phyloP scores from a whole-genome alignment of 2,113 vertebrate species.

The Platichthys stellatus region DNA sequence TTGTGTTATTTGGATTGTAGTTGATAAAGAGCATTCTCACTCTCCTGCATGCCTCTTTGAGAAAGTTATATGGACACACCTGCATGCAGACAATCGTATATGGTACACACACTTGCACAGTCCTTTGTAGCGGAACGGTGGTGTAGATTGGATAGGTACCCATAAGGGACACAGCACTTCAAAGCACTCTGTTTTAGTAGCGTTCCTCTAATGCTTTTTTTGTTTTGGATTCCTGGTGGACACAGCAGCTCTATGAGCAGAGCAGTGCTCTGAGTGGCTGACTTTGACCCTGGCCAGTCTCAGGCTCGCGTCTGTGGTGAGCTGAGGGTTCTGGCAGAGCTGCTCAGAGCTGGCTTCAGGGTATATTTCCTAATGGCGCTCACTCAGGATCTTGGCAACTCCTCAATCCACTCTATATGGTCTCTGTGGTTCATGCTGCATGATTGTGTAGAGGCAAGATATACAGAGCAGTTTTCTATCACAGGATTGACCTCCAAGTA shows the following conservation, averaged over 20 bases:
- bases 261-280: conserved; percentile 5
- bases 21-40: conserved; percentile 45
- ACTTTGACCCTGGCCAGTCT: conserved; percentile 20
- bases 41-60: conserved; percentile 16
- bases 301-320: neutral
- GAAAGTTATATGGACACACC: conserved; percentile 37
- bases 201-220: conserved; percentile 21
- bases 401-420: conserved; percentile 29
- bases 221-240: conserved; percentile 35
- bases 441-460: conserved; percentile 21
- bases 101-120: conserved; percentile 2
- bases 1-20: conserved; percentile 19
- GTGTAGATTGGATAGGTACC: conserved; percentile 23
- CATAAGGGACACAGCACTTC: conserved; percentile 20
- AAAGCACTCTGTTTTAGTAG: conserved; percentile 39
- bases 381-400: conserved; percentile 41
- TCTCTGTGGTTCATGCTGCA: conserved; percentile 32
- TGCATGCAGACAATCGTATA: conserved; percentile 27
- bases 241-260: neutral
- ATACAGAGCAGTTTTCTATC: conserved; percentile 15
- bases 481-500: conserved; percentile 7
- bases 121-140: neutral
- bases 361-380: conserved; percentile 49
- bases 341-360: conserved; percentile 23
- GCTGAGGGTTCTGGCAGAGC: conserved; percentile 35